Conservation (phyloP, 2,888 invertebrate genomes). For the Meghimatium bilineatum region DNA sequence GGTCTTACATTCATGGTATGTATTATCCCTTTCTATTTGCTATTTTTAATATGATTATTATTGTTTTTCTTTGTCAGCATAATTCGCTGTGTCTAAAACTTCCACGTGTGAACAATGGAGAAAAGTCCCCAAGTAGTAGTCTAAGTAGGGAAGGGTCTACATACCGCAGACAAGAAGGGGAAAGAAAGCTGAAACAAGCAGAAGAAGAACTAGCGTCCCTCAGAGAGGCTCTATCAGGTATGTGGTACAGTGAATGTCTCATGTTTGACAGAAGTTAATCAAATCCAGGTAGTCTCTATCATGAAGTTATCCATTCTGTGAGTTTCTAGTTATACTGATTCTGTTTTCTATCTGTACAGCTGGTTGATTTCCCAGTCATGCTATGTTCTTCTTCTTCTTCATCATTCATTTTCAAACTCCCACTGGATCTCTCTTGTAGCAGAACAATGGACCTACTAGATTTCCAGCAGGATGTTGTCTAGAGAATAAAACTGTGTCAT, state of each 20-base stretch:
- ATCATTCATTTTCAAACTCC: no score
- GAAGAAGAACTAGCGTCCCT: constrained; percentile 70
- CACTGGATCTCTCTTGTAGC: no score
- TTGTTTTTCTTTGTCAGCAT: constrained; percentile 57
- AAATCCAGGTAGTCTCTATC: not conserved
- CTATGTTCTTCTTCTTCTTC: no score
- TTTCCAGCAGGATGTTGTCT: no score
- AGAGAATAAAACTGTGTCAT: no score
- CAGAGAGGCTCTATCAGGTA: constrained; percentile 43
- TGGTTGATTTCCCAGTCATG: no score
- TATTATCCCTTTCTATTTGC: no score
- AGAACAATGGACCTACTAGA: no score
- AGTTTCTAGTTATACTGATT: no score
- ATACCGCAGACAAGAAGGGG: constrained; percentile 39
- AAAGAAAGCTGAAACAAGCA: constrained; percentile 66
- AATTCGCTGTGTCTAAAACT: constrained; percentile 36
- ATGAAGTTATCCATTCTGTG: no score
- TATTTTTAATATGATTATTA: not conserved
- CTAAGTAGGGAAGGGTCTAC: constrained; percentile 43
- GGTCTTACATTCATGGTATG: no score
- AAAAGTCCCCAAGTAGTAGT: constrained; percentile 20
- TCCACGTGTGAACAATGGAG: constrained; percentile 23
- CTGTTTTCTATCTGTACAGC: no score
- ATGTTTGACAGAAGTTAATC: not conserved
- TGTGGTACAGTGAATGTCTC: not conserved